A percentile compares a stretch with the other conserved stretches of the same genome.
Evolutionary conservation across 37 sponge, comb jelly and placozoan species (phyloP).

Genomic region (Spongia lamella): DNA sequence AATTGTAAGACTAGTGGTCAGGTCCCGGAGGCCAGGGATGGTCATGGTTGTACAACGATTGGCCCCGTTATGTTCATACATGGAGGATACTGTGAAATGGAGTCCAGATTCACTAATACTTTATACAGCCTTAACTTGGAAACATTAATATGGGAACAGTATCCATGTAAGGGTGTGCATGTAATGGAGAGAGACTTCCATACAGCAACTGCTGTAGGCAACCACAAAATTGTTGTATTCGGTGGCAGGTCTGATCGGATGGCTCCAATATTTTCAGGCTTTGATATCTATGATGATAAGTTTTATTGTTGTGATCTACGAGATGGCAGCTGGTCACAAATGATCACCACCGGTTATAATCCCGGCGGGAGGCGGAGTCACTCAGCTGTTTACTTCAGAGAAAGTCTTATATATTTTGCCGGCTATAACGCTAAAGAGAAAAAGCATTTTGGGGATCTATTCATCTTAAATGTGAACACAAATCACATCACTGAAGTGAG

Average conservation of each 20-base stretch:
- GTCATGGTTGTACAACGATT: slow-evolving; percentile 56
- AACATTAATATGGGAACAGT: slow-evolving; percentile 35
- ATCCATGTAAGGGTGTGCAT: slow-evolving; percentile 25
- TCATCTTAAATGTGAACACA: slow-evolving; percentile 33
- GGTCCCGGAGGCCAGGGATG: slow-evolving; percentile 46
- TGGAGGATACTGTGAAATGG: slow-evolving; percentile 48
- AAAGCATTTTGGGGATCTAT: slow-evolving; percentile 63
- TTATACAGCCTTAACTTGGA: slow-evolving; percentile 58
- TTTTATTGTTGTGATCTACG: slow-evolving; percentile 42
- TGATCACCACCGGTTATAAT: slow-evolving; percentile 31
- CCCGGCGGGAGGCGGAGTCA: slow-evolving; percentile 44
- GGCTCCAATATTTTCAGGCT: slow-evolving; percentile 48
- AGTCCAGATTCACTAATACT: slow-evolving; percentile 39
- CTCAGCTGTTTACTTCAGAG: slow-evolving; percentile 32
- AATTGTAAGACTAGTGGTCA: slow-evolving; percentile 14
- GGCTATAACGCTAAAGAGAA: slow-evolving; percentile 53
- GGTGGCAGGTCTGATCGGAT: slow-evolving; percentile 68
- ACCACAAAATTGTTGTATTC: slow-evolving; percentile 39
- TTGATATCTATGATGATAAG: slow-evolving; percentile 41
- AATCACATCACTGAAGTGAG: slow-evolving; percentile 46
- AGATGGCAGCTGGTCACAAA: slow-evolving; percentile 3
- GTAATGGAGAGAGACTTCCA: slow-evolving; percentile 74
- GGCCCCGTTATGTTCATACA: slow-evolving; percentile 63
- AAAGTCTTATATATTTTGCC: slow-evolving; percentile 52
- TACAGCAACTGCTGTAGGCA: slow-evolving; percentile 40